Conservation (phyloP, 2,888 invertebrate species). For the Ichneumon xanthorius region DNA sequence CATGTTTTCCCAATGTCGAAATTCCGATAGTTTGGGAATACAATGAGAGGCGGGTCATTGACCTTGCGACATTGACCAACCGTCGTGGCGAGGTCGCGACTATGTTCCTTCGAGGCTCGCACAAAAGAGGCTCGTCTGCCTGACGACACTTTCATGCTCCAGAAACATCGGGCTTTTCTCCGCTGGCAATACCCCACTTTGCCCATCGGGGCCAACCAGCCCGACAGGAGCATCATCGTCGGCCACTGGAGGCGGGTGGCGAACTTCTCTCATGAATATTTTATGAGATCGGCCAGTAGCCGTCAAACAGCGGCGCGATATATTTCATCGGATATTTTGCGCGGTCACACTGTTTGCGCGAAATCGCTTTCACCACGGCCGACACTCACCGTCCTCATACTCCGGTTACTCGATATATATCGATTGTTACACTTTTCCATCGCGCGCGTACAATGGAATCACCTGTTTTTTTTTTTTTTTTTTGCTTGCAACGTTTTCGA, state of each 20-base stretch:
- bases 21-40: not conserved
- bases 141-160: conserved; percentile 66
- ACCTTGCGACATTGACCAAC: conserved; percentile 42
- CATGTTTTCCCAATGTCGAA: not conserved
- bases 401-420: conserved; percentile 41
- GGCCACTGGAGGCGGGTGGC: conserved; percentile 55
- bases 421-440: conserved; percentile 45
- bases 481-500: not conserved
- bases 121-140: conserved; percentile 10
- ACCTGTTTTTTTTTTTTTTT: conserved; percentile 17
- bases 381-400: conserved; percentile 19
- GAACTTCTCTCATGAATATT: conserved; percentile 65
- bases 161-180: conserved; percentile 55
- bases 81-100: not conserved
- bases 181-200: conserved; percentile 44
- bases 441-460: conserved; percentile 1
- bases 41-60: conserved; percentile 11
- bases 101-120: not conserved
- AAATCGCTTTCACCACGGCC: conserved; percentile 24
- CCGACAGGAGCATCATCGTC: conserved; percentile 52
- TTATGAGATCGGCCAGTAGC: conserved; percentile 60
- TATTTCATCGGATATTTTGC: conserved; percentile 54
- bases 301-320: conserved; percentile 56
- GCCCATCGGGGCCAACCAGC: not conserved
- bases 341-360: conserved; percentile 53